phyloP scores from a whole-genome alignment of 2,888 invertebrate genomes.

The Tenthredo distinguenda region DNA sequence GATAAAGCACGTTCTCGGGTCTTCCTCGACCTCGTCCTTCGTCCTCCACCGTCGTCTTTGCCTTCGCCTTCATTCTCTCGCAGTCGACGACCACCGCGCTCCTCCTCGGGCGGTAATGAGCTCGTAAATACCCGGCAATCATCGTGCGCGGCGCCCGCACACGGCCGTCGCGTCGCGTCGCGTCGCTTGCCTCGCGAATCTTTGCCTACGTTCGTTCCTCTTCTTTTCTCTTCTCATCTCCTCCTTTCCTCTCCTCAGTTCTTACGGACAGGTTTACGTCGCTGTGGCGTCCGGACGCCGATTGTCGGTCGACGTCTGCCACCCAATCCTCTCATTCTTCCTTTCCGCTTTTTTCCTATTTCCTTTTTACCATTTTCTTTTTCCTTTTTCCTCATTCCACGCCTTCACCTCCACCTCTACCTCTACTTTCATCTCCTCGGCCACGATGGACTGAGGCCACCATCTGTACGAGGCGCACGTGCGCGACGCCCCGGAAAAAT shows the following conservation, averaged over 20 bases:
- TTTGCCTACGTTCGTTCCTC: slow-evolving; percentile 56
- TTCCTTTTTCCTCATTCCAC: slow-evolving; percentile 21
- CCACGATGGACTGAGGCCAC: slow-evolving; percentile 25
- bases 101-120: slow-evolving; percentile 64
- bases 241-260: slow-evolving; percentile 35
- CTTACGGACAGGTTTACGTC: slow-evolving; percentile 66
- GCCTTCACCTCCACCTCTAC: slow-evolving; percentile 9
- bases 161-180: slow-evolving; percentile 52
- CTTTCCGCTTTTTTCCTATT: background rate
- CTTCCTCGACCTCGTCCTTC: slow-evolving; percentile 11
- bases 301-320: slow-evolving; percentile 39
- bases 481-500: slow-evolving; percentile 45
- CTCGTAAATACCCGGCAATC: slow-evolving; percentile 67
- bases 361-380: background rate
- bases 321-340: slow-evolving; percentile 24
- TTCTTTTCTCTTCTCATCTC: background rate
- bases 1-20: slow-evolving; percentile 3
- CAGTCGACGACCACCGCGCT: slow-evolving; percentile 30
- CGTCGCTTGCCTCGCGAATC: slow-evolving; percentile 51
- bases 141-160: slow-evolving; percentile 60
- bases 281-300: slow-evolving; percentile 62
- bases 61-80: slow-evolving; percentile 29
- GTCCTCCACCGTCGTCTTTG: slow-evolving; percentile 37
- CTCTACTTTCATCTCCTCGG: background rate
- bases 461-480: slow-evolving; percentile 51